Conservation (phyloP, 2,797 vertebrate species). For the Phaenicophaeus curvirostris region DNA sequence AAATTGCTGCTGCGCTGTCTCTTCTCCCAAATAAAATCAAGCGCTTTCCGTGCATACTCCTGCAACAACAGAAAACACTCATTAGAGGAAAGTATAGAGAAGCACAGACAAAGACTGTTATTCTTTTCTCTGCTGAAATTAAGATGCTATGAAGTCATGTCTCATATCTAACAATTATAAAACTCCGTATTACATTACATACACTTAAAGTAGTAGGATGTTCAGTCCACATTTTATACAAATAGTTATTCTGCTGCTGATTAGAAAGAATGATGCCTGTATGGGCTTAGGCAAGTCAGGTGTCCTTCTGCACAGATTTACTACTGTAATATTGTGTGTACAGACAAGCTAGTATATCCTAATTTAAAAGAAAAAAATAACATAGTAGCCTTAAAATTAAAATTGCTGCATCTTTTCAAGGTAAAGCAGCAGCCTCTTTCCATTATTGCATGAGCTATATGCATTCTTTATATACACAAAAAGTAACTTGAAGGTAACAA, state of each 20-base stretch:
- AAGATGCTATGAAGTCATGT: not conserved
- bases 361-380: not conserved
- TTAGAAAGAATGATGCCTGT: not conserved
- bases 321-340: not conserved
- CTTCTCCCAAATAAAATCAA: constrained; percentile 99
- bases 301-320: not conserved
- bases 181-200: not conserved
- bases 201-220: not conserved
- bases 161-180: not conserved
- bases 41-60: constrained; percentile 93
- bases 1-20: constrained; percentile 98
- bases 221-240: not conserved
- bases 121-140: not conserved
- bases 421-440: not conserved
- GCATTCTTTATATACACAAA: not conserved
- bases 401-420: not conserved
- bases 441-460: not conserved
- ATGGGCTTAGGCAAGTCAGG: not conserved
- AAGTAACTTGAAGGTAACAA: not conserved
- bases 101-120: not conserved
- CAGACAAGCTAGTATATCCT: not conserved
- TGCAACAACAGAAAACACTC: constrained; percentile 49
- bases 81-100: not conserved
- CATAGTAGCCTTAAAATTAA: not conserved
- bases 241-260: not conserved